Base-by-base conservation (phyloP, 2,113 vertebrate genomes). In the Noturus placidus region DNA sequence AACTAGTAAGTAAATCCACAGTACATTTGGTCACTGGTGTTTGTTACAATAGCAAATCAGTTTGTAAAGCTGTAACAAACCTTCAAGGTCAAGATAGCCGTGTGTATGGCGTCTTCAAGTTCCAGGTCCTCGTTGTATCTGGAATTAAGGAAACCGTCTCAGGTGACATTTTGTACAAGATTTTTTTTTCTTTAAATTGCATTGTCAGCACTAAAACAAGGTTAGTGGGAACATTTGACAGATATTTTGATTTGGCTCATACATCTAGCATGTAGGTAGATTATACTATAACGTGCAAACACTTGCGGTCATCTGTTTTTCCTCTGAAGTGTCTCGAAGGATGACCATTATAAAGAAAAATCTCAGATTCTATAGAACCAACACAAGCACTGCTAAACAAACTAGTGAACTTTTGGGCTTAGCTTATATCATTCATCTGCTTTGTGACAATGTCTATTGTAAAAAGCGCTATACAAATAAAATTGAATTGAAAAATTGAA, bases 71-170 rank as follows among this genome's bases (percentile, higher is more conserved):
- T 65, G 30, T 69, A 86, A 85, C 56, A 59, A 82, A 98, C 98
- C 97, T 99, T 99, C 90, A 99, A 90, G 78, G 98, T 99, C 94
- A 99, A 94, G 94, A 99, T 99, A 91, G 98, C 98, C 91, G 98
- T 99, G 92, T 99, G 98, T 92, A 99, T 99, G 90, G 98, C 98
- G 92, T 99, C 98, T 94, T 99, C 98, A 91, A 99, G 95, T 91
- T 99, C 98, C 91, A 99, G 92, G 89, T 99, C 98, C 92, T 99
- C 97, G 88, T 99, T 99, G 90, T 99, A 99, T 92, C 98, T 99
- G 89, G 79, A 72, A 79, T 91, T 89, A 89, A 46, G 3, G 63
- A 81, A 91, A 88, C 85, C 70, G 50, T 14, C 19, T 25, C 52
- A 19, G 11, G n/a, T 17, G 76, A 13, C 72, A 25, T 14, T 79